phyloP scores from a whole-genome alignment of 1,140 invertebrate genomes.

The Drosophila varians region DNA sequence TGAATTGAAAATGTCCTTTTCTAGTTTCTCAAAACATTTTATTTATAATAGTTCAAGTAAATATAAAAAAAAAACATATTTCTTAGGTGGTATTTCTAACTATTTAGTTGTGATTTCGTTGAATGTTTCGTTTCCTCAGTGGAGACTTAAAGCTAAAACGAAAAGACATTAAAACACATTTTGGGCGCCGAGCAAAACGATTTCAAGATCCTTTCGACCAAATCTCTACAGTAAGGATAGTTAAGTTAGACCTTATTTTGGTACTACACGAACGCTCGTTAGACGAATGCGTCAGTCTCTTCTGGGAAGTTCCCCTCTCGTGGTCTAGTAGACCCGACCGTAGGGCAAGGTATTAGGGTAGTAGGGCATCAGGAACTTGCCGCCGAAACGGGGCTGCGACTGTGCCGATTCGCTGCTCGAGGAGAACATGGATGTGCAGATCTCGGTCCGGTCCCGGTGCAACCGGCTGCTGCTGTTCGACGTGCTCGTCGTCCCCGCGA shows the following conservation, averaged over 20 bases:
- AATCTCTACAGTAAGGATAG: conserved; percentile 1
- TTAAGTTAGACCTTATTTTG: conserved; percentile 60
- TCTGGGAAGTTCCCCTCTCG: conserved; percentile 5
- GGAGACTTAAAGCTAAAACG: conserved; percentile 12
- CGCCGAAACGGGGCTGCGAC: conserved; percentile 73
- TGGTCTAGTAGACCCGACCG: conserved; percentile 72
- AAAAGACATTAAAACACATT: conserved; percentile 68
- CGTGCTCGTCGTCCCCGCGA: conserved; percentile 47
- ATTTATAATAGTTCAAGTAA: background rate
- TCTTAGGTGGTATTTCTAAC: background rate
- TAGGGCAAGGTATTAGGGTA: conserved; percentile 79
- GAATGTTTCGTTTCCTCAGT: background rate
- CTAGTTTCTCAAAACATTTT: no score
- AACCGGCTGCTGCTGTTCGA: conserved; percentile 68
- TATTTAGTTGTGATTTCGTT: background rate
- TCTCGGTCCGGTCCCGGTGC: conserved; percentile 58
- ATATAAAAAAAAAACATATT: background rate
- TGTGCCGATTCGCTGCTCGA: conserved; percentile 80
- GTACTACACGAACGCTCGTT: conserved; percentile 55
- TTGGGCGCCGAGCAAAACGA: conserved; percentile 43
- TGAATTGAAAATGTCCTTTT: no score
- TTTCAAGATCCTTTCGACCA: conserved; percentile 64
- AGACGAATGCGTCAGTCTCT: conserved; percentile 74
- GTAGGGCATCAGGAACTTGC: conserved; percentile 81
- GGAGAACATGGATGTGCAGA: conserved; percentile 82